A percentile compares a stretch with the other conserved stretches of the same genome.
Evolutionary conservation across 2,113 vertebrate genomes (phyloP).

Genomic region (Xiphorhynchus elegans): DNA sequence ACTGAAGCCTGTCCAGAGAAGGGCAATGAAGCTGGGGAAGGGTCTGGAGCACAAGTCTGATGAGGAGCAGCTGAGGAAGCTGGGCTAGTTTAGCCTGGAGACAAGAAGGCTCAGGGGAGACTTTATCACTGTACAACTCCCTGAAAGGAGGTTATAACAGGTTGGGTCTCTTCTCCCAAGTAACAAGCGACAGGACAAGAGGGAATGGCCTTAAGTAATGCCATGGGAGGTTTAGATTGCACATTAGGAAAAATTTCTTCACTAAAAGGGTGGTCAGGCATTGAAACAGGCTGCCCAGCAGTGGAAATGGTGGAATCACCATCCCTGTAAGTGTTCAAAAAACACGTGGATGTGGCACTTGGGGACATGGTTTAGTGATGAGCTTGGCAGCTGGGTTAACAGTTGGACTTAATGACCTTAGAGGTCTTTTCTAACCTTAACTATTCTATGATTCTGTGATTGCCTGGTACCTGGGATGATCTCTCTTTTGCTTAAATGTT

Average conservation of each 20-base stretch:
- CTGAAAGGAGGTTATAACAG: neutral
- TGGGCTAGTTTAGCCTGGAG: neutral
- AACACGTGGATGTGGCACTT: too few relatives aligned
- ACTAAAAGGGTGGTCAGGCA: neutral
- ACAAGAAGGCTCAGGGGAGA: neutral
- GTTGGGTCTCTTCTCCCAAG: fast-evolving
- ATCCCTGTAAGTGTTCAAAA: neutral
- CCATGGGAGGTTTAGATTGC: neutral
- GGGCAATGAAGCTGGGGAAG: neutral
- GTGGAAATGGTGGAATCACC: neutral
- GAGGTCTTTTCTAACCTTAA: neutral
- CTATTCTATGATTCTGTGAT: neutral
- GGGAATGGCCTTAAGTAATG: neutral
- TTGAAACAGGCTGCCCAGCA: neutral
- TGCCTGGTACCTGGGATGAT: neutral
- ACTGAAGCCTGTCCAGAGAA: neutral
- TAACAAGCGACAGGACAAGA: neutral
- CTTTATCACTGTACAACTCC: neutral
- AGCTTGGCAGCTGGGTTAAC: neutral
- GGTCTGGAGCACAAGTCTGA: neutral
- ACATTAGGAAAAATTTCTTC: neutral
- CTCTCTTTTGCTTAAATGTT: neutral
- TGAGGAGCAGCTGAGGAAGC: neutral
- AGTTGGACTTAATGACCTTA: neutral
- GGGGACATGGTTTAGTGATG: neutral